Conservation (phyloP, 2,797 vertebrate species). For the Cossypha polioptera region DNA sequence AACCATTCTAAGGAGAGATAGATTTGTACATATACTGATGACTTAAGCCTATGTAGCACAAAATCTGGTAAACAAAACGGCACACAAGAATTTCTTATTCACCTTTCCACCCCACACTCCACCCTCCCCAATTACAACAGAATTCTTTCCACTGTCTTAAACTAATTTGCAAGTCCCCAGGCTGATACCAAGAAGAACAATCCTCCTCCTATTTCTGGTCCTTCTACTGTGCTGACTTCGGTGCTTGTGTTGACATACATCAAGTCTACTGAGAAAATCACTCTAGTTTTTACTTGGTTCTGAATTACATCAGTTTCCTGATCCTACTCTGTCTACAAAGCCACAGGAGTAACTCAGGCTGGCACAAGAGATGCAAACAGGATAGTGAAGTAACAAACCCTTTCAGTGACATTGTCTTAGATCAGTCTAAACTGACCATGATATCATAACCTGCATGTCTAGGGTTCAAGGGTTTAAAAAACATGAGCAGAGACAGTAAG, state of each 20-base stretch:
- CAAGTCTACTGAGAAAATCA: background rate
- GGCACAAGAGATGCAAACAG: constrained; percentile 14
- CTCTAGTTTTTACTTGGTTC: background rate
- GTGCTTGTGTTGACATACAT: background rate
- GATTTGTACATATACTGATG: background rate
- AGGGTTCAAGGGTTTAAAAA: background rate
- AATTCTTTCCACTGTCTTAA: background rate
- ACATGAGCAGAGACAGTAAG: background rate
- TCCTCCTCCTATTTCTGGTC: background rate
- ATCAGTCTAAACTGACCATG: background rate
- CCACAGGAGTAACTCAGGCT: background rate
- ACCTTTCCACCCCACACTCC: background rate
- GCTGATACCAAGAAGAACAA: background rate
- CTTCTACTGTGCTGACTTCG: background rate
- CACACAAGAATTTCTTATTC: background rate
- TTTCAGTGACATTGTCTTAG: background rate
- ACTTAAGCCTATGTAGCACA: background rate
- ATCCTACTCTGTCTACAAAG: background rate
- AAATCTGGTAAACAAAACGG: background rate
- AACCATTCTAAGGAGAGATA: background rate
- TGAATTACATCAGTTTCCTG: constrained; percentile 41
- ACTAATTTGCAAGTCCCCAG: background rate
- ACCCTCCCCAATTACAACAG: background rate
- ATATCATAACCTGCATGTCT: background rate
- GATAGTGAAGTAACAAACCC: background rate